Evolutionary conservation across 2,113 vertebrate species (phyloP).

Genomic region (Pogona vitticeps): DNA sequence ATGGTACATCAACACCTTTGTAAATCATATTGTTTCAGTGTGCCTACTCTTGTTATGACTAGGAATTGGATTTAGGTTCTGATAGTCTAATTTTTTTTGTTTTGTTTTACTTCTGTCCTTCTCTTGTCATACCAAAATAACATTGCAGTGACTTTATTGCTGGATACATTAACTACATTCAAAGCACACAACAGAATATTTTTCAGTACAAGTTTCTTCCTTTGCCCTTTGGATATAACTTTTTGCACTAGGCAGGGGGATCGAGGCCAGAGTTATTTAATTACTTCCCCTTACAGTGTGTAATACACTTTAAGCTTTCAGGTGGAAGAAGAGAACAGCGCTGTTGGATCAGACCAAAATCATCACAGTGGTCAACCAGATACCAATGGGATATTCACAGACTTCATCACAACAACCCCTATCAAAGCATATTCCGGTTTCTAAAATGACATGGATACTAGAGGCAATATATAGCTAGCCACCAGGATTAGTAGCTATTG

Average conservation of each 20-base stretch:
- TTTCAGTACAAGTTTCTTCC: neutral
- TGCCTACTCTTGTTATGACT: too few species aligned
- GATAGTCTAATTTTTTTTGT: slow-evolving; percentile 48
- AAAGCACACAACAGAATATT: neutral
- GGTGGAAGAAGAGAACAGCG: neutral
- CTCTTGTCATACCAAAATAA: neutral
- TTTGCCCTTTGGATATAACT: neutral
- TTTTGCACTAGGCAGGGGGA: neutral
- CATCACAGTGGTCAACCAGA: neutral
- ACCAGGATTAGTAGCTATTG: neutral
- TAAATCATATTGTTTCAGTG: too few species aligned
- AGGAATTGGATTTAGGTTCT: neutral
- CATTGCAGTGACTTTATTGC: too few species aligned
- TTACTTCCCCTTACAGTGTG: neutral
- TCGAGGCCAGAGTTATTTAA: neutral
- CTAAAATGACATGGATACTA: neutral
- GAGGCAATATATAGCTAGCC: neutral
- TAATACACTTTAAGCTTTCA: neutral
- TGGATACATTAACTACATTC: neutral
- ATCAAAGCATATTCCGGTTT: neutral
- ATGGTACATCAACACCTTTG: too few species aligned
- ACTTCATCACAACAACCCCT: neutral
- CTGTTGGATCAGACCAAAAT: neutral
- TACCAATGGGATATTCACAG: neutral
- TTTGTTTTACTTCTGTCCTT: slow-evolving; percentile 38